Evolutionary conservation across 2,113 vertebrate genomes (phyloP).

Genomic region (Sclerurus mexicanus): DNA sequence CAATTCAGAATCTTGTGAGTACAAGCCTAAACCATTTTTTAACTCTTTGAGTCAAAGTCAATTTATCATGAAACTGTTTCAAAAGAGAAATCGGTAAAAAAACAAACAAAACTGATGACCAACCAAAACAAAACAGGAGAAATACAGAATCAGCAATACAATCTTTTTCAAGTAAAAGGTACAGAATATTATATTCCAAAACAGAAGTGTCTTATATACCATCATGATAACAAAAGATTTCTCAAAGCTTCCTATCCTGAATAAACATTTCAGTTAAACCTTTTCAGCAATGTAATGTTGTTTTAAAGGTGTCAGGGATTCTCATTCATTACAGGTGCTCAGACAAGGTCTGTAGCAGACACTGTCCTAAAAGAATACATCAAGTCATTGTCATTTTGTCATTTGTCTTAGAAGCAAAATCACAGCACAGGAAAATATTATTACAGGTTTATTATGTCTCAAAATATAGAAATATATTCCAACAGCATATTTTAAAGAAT

Average conservation of each 20-base stretch:
- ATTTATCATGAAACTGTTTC: neutral
- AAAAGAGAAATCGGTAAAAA: neutral
- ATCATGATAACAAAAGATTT: neutral
- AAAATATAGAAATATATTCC: constrained; percentile 79
- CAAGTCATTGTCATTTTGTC: neutral
- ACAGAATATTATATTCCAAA: neutral
- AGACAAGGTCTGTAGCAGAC: neutral
- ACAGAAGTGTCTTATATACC: neutral
- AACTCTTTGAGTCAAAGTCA: neutral
- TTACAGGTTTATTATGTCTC: constrained; percentile 78
- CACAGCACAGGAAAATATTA: constrained; percentile 40
- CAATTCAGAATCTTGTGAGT: neutral
- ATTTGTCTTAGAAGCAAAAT: constrained; percentile 32
- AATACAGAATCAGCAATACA: neutral
- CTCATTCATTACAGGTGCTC: neutral
- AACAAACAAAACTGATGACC: neutral
- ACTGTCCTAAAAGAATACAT: neutral
- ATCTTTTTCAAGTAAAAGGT: neutral
- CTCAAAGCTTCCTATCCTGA: neutral
- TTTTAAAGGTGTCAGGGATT: neutral
- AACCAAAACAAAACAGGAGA: neutral
- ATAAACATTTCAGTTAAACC: neutral
- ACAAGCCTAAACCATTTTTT: neutral
- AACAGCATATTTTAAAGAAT: constrained; percentile 77
- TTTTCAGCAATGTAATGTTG: neutral